Base-by-base conservation (phyloP, 2,888 invertebrate species). In the Dione juno region DNA sequence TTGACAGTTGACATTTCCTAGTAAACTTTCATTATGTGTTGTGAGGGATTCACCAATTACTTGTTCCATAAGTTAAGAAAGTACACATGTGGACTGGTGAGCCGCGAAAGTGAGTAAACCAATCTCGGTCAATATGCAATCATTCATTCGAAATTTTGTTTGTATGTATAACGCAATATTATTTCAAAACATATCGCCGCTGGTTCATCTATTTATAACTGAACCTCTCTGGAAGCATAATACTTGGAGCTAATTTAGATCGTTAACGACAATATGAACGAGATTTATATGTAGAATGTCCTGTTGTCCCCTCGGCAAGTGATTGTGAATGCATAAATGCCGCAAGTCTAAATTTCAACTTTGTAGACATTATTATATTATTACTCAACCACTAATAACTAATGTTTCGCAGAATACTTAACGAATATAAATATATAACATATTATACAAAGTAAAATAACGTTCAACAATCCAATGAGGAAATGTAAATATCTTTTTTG, bases 1-100 rank as follows among this genome's bases (percentile, higher is more conserved):
- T 82, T 85, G 76, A 77, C 78, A 82, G 81, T 81, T 87, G 81
- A 87, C 77, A 72, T 76, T 77, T 80, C 37, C 72, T 78, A 79
- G 19, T 64, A 80, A 83, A 83, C 83, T 81, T 81, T 84, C 81
- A 86, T 81, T 78, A 92, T 92, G 92, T 89, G 90, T 81, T 91
- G 92, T 89, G 89, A 91, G 74, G 85, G 89, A 82, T 87, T 88
- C 75, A 87, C 85, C 78, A 88, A 88, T 82, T 90, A 92, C 82
- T 82, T 92, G 82, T 90, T 90, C 77, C 87, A 90, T 81, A 92
- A 92, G 85, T 87, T 93, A 76, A 89, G 92, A 81, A 92, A 89
- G 80, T 92, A 92, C 85, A 92, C 92, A 88, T 90, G 91, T 86
- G 92, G 92, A 80, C 84, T 90, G 73, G 87, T 88, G 79, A 88